phyloP scores from a whole-genome alignment of 2,888 invertebrate genomes.

The Erebia palarica region DNA sequence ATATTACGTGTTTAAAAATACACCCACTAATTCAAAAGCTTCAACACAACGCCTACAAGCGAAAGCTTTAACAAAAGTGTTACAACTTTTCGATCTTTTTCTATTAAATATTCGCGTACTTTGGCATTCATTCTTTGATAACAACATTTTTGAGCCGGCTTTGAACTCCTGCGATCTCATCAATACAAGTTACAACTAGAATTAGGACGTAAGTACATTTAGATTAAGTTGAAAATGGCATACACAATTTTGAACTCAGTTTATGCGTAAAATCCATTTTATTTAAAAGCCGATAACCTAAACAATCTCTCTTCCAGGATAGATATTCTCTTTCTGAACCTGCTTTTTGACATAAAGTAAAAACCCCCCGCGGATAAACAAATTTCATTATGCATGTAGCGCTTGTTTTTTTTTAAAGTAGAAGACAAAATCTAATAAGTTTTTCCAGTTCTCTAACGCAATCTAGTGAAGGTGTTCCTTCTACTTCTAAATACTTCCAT shows the following conservation, averaged over 20 bases:
- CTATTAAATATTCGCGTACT: slow-evolving; percentile 3
- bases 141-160: not conserved
- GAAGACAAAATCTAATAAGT: too few species aligned
- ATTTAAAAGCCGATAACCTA: not conserved
- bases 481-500: too few species aligned
- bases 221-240: not conserved
- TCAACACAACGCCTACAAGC: slow-evolving; percentile 10
- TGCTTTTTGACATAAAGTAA: not conserved
- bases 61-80: slow-evolving; percentile 3
- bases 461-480: too few species aligned
- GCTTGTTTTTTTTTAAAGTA: too few species aligned
- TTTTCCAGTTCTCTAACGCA: too few species aligned
- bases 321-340: not conserved
- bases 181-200: not conserved
- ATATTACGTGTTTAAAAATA: not conserved
- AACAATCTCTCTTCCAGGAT: not conserved
- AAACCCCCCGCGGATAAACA: not conserved
- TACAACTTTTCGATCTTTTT: slow-evolving; percentile 3
- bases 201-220: not conserved
- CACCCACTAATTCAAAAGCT: slow-evolving; percentile 6
- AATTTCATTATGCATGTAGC: not conserved
- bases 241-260: not conserved
- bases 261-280: not conserved
- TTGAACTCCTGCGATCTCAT: not conserved
- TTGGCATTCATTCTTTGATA: slow-evolving; percentile 6